These are phyloP conservation scores for Hippocampus barbouri DNA, from an alignment of 2,113 vertebrate genomes.

Conservation along the genomic window DNA sequence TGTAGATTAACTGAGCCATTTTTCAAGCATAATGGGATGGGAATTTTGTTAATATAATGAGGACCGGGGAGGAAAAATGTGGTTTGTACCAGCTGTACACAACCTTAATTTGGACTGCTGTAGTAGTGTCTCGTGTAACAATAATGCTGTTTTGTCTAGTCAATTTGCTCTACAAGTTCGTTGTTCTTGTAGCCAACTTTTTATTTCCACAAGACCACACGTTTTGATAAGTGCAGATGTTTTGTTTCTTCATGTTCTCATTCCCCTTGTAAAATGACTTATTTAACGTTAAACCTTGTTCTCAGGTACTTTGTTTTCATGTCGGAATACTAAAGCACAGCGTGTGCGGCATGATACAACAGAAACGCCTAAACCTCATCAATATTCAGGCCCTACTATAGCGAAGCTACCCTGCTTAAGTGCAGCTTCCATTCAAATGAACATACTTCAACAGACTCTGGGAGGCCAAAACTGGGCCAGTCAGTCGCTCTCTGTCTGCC, in stretches of 20 bases:
- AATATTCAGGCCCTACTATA: constrained; percentile 31
- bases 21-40: constrained; percentile 32
- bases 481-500: constrained; percentile 23
- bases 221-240: constrained; percentile 9
- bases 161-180: constrained; percentile 35
- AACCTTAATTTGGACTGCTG: constrained; percentile 35
- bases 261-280: constrained; percentile 18
- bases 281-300: constrained; percentile 16
- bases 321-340: constrained; percentile 19
- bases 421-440: constrained; percentile 45
- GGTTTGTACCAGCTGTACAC: constrained; percentile 21
- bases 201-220: constrained; percentile 18
- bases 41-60: constrained; percentile 36
- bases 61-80: constrained; percentile 16
- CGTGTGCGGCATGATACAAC: constrained; percentile 18
- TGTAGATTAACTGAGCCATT: constrained; percentile 38
- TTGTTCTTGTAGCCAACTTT: constrained; percentile 16
- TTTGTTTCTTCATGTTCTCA: constrained; percentile 1
- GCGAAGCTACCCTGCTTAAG: constrained; percentile 28
- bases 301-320: constrained; percentile 14
- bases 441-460: constrained; percentile 41
- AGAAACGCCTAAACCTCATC: constrained; percentile 26
- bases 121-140: constrained; percentile 40
- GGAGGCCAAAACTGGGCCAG: constrained; percentile 54
- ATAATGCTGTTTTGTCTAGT: constrained; percentile 41